A percentile compares a stretch with the other conserved stretches of the same genome.
These are phyloP conservation scores for Emys orbicularis DNA, from an alignment of 2,797 vertebrate species.

Conservation along the genomic window DNA sequence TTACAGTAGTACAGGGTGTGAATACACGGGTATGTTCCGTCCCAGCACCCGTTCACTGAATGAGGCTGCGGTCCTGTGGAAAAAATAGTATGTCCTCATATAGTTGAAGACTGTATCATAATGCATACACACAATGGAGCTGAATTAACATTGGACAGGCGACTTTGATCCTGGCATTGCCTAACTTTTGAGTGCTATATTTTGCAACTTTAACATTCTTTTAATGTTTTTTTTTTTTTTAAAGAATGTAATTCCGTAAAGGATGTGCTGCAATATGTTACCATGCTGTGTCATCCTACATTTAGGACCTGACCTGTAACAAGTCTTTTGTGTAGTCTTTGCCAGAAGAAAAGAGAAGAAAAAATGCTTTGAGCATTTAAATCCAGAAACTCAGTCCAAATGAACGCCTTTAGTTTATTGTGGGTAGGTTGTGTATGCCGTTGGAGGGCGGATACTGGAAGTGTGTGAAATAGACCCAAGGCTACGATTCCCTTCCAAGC, in stretches of 20 bases:
- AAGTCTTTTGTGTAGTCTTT: slow-evolving; percentile 55
- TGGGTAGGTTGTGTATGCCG: neutral
- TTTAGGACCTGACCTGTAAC: slow-evolving; percentile 68
- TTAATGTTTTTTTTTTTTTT: slow-evolving; percentile 59
- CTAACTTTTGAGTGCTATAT: slow-evolving; percentile 67
- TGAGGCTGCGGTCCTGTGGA: slow-evolving; percentile 4
- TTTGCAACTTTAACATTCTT: slow-evolving; percentile 69
- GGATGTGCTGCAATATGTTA: slow-evolving; percentile 75
- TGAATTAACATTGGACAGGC: slow-evolving; percentile 26
- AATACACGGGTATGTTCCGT: neutral
- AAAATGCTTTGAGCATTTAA: slow-evolving; percentile 22
- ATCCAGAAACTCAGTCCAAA: neutral
- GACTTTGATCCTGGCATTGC: slow-evolving; percentile 42
- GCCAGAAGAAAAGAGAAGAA: slow-evolving; percentile 48
- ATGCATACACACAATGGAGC: slow-evolving; percentile 22
- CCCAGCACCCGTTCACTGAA: neutral
- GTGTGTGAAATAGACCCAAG: neutral
- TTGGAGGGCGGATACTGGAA: neutral
- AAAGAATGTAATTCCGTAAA: slow-evolving; percentile 60
- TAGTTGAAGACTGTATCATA: slow-evolving; percentile 38
- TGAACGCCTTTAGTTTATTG: neutral
- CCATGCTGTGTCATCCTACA: slow-evolving; percentile 71
- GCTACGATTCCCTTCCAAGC: neutral
- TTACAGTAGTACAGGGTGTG: neutral
- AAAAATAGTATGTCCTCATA: neutral